These are phyloP conservation scores for Lutraria rhynchaena DNA, from an alignment of 1,140 invertebrate genomes.

Conservation along the genomic window DNA sequence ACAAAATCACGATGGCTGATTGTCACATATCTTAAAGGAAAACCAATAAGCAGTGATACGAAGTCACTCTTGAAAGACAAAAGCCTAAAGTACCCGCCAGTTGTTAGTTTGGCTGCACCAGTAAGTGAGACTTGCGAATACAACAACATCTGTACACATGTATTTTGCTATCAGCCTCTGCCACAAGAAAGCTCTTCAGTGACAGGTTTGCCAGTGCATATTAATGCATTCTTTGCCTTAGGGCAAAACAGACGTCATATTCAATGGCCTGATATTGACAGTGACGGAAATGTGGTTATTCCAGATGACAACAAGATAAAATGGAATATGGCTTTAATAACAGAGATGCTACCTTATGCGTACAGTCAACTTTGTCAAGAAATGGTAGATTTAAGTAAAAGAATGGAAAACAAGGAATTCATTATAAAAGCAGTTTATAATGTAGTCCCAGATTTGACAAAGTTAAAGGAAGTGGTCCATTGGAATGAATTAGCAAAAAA, in stretches of 20 bases:
- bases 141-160: not conserved
- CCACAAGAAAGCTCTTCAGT: not conserved
- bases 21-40: constrained; percentile 43
- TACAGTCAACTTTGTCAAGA: not conserved
- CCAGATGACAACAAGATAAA: constrained; percentile 5
- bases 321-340: constrained; percentile 19
- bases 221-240: constrained; percentile 13
- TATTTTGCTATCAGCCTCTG: constrained; percentile 25
- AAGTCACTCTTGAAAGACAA: constrained; percentile 32
- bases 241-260: constrained; percentile 15
- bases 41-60: not conserved
- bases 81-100: constrained; percentile 58
- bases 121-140: not conserved
- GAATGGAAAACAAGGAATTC: not conserved
- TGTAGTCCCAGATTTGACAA: not conserved
- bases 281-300: not conserved
- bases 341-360: constrained; percentile 5
- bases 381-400: not conserved
- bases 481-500: not conserved
- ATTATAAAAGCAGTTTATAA: not conserved
- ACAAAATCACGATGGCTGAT: constrained; percentile 31
- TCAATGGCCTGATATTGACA: constrained; percentile 2
- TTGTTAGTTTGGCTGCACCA: constrained; percentile 65
- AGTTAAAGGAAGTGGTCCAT: not conserved
- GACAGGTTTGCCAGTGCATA: not conserved